Evolutionary conservation across 2,113 vertebrate species (phyloP).

Genomic region (Trochalopteron elliotii): DNA sequence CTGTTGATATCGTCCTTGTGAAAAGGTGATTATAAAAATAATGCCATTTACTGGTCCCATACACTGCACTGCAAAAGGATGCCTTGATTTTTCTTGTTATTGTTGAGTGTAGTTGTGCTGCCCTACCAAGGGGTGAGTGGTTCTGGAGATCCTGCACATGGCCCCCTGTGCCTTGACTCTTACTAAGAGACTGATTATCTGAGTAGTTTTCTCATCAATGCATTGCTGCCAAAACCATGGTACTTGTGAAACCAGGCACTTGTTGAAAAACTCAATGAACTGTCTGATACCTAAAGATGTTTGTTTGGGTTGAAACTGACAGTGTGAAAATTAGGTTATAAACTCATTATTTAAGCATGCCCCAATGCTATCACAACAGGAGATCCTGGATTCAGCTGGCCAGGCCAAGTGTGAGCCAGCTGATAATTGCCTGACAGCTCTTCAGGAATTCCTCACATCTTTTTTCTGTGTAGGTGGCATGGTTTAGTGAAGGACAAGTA

Average conservation of each 20-base stretch:
- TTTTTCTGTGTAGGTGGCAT: not conserved
- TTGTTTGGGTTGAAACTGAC: not conserved
- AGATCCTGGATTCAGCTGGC: not conserved
- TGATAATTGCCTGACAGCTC: not conserved
- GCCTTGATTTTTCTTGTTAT: not conserved
- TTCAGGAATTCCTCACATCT: not conserved
- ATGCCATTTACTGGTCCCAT: not conserved
- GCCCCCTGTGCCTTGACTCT: not conserved
- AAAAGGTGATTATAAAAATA: not conserved
- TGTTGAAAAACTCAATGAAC: not conserved
- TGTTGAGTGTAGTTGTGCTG: not conserved
- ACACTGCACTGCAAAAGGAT: not conserved
- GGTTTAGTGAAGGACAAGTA: not conserved
- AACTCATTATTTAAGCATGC: not conserved
- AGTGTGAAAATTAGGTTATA: not conserved
- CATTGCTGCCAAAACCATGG: not conserved
- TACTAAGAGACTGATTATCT: not conserved
- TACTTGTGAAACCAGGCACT: not conserved
- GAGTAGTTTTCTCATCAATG: not conserved
- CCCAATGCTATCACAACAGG: not conserved
- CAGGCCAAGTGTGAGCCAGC: not conserved
- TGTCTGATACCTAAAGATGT: not conserved
- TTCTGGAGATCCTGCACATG: not conserved
- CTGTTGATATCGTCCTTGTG: not conserved
- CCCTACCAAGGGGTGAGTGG: not conserved